Base-by-base conservation (phyloP, 2,113 vertebrate species). In the Cisticola juncidis region DNA sequence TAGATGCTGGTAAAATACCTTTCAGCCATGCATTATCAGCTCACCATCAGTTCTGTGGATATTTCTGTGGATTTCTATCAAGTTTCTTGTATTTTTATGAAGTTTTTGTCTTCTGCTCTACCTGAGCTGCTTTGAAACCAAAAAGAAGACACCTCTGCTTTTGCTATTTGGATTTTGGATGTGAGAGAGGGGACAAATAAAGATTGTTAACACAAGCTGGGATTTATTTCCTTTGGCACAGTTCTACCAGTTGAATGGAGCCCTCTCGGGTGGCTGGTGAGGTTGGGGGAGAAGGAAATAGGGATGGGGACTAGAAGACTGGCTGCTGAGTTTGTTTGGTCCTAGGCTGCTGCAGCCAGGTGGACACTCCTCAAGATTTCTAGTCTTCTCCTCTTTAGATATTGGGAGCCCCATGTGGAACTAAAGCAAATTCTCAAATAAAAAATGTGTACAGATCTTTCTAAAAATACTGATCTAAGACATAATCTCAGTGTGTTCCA, bases 51-150 rank as follows among this genome's bases (percentile, higher is more conserved):
- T 48, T 61, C 26, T 40, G 25, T 28, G 58, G 36, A 28, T 28
- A 29, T 95, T 97, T 95, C 95, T 90, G 73, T 25, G 81, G 4
- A 31, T 82, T 91, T 95, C 21, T 94, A 71, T 94, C 60, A 54
- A 71, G 51, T 95, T 94, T 96, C 72, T 90, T 28, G 87, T 33
- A 21, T 24, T 90, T 95, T 56, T 90, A 80, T 94, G 62, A 42
- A 64, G 72, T 81, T 92, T 96, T 88, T 82, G 72, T 91, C 70
- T 54, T 54, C 77, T 91, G 57, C 74, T 86, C 70, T 95, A 53
- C 87, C 50, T 85, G 57, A 82, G 76, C 16, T 86, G 56, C 68
- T 94, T 70, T 95, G 84, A 93, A 83, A 95, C 38, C 26, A 54
- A 94, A 94, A 92, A 40, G 82, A 96, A 93, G 66, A 51, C 87